phyloP scores from a whole-genome alignment of 2,113 vertebrate genomes.

The Rana temporaria region DNA sequence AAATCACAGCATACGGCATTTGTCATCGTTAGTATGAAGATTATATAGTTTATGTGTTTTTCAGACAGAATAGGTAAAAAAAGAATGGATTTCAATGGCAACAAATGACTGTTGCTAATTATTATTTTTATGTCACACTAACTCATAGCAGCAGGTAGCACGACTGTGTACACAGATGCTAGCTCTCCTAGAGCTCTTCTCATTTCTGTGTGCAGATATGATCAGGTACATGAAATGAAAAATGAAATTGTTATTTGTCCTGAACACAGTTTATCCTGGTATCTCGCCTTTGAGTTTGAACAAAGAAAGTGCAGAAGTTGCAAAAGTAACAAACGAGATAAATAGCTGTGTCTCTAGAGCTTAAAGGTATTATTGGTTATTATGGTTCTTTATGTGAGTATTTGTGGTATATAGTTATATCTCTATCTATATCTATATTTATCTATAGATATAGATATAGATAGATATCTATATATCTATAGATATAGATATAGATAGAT shows the following conservation, averaged over 20 bases:
- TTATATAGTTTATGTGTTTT: background rate
- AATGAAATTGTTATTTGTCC: constrained; percentile 45
- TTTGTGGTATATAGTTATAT: background rate
- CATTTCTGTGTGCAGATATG: constrained; percentile 32
- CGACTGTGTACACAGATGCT: background rate
- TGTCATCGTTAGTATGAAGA: background rate
- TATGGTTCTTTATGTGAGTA: background rate
- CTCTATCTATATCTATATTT: constrained; percentile 4
- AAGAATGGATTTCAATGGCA: background rate
- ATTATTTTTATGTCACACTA: constrained; percentile 31
- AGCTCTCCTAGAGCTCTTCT: constrained; percentile 9
- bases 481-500: too few species aligned
- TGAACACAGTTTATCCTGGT: constrained; percentile 30
- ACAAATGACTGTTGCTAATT: constrained; percentile 40
- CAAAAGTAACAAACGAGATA: constrained; percentile 35
- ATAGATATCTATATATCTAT: too few species aligned
- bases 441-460: background rate
- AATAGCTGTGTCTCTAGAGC: constrained; percentile 24
- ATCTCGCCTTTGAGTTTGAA: constrained; percentile 28
- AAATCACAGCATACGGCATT: background rate
- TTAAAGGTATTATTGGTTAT: constrained; percentile 20
- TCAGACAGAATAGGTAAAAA: constrained; percentile 10
- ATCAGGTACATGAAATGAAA: constrained; percentile 47
- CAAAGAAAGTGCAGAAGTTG: constrained; percentile 23
- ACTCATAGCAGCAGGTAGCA: constrained; percentile 12